A percentile compares a stretch with the other conserved stretches of the same genome.
Conservation (phyloP, 35 echinoderm and acorn worm species). For the Chiridota heheva region DNA sequence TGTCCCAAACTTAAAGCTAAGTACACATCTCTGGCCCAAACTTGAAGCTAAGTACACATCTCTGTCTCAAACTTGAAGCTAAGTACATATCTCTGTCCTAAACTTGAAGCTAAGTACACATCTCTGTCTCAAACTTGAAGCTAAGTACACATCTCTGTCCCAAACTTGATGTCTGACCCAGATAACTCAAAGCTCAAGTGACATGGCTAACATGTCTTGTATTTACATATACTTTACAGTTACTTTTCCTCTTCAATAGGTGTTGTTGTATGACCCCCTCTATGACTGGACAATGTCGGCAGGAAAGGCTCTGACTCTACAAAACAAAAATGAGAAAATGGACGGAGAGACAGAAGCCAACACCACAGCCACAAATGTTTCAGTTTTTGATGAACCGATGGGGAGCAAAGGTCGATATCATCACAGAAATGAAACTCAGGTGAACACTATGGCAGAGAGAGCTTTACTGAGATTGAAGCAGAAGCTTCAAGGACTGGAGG, state of each 20-base stretch:
- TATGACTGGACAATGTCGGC: conserved; percentile 97
- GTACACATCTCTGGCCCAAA: too few relatives aligned
- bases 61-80: too few relatives aligned
- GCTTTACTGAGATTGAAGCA: conserved; percentile 75
- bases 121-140: too few relatives aligned
- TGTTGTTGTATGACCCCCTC: conserved; percentile 88
- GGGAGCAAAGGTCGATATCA: neutral
- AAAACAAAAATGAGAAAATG: conserved; percentile 58
- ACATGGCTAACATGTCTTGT: too few relatives aligned
- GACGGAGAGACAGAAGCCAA: conserved; percentile 67
- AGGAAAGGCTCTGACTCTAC: conserved; percentile 63
- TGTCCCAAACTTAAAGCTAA: too few relatives aligned
- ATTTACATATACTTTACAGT: too few relatives aligned
- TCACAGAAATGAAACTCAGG: conserved; percentile 32
- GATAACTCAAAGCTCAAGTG: too few relatives aligned
- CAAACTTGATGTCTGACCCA: too few relatives aligned
- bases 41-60: too few relatives aligned
- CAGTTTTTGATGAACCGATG: conserved; percentile 6
- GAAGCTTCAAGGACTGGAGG: conserved; percentile 88
- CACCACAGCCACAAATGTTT: conserved; percentile 47
- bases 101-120: too few relatives aligned
- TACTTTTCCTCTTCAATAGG: conserved; percentile 50
- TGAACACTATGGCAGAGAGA: conserved; percentile 87
- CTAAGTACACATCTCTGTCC: too few relatives aligned
- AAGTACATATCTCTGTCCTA: too few relatives aligned